These are phyloP conservation scores for Proterorhinus semilunaris DNA, from an alignment of 2,113 vertebrate species.

Conservation along the genomic window DNA sequence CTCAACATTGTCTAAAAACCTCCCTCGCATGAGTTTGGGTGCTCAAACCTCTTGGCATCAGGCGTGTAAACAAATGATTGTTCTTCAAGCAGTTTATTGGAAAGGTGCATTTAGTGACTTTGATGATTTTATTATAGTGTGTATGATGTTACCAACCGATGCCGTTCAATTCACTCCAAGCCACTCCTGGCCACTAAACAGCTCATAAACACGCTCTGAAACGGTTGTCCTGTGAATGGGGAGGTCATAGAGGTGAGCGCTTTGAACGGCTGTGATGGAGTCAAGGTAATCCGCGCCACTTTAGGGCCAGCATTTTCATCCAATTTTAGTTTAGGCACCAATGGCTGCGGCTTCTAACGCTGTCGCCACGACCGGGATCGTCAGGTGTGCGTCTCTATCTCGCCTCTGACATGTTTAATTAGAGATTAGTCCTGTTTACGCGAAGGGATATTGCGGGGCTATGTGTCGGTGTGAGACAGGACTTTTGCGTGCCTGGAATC, in stretches of 20 bases:
- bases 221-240: constrained; percentile 4
- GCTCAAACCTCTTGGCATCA: too few species aligned
- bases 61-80: too few species aligned
- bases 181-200: neutral
- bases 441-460: constrained; percentile 27
- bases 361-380: neutral
- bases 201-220: constrained; percentile 5
- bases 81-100: neutral
- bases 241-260: neutral
- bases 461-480: constrained; percentile 35
- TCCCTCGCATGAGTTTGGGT: too few species aligned
- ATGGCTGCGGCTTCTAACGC: neutral
- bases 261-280: neutral
- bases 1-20: too few species aligned
- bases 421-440: constrained; percentile 29
- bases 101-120: neutral
- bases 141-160: neutral
- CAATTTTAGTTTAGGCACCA: neutral
- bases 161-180: neutral
- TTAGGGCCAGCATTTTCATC: neutral
- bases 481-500: constrained; percentile 41
- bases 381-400: neutral
- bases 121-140: neutral
- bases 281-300: neutral
- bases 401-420: constrained; percentile 13